A percentile compares a stretch with the other conserved stretches of the same genome.
Conservation (phyloP, 2,113 vertebrate species). For the Lophius piscatorius region DNA sequence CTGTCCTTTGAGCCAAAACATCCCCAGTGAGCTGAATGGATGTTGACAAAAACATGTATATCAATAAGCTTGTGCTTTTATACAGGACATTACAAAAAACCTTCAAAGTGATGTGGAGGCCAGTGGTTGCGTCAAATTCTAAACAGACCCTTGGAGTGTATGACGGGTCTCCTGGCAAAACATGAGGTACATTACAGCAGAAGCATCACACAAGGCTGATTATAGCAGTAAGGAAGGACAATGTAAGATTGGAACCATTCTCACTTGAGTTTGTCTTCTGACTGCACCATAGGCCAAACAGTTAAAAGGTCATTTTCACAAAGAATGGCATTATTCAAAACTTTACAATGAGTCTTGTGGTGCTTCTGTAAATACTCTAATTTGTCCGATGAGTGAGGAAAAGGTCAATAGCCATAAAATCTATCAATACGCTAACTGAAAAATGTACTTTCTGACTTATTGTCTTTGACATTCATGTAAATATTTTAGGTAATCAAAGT, state of each 20-base stretch:
- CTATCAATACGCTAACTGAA: background rate
- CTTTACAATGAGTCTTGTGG: constrained; percentile 25
- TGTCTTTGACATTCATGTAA: background rate
- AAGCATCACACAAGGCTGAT: constrained; percentile 56
- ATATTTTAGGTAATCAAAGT: background rate
- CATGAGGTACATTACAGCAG: constrained; percentile 41
- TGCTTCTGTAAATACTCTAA: constrained; percentile 29
- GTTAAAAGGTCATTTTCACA: constrained; percentile 22
- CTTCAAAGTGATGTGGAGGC: constrained; percentile 72
- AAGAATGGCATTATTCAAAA: constrained; percentile 4
- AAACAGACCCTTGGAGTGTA: constrained; percentile 65
- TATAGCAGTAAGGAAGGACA: constrained; percentile 39
- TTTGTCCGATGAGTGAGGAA: constrained; percentile 8
- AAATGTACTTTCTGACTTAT: no score
- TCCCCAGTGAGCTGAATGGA: constrained; percentile 60
- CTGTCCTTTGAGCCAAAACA: constrained; percentile 72
- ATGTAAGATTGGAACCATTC: constrained; percentile 43
- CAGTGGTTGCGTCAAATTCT: constrained; percentile 70
- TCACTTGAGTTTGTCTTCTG: constrained; percentile 48
- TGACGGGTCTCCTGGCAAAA: constrained; percentile 64
- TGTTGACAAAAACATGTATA: constrained; percentile 78
- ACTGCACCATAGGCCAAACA: constrained; percentile 24
- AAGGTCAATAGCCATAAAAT: background rate
- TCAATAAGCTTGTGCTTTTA: constrained; percentile 69
- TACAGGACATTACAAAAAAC: constrained; percentile 67